Conservation (phyloP, 2,113 vertebrate species). For the Nothoprocta perdicaria region DNA sequence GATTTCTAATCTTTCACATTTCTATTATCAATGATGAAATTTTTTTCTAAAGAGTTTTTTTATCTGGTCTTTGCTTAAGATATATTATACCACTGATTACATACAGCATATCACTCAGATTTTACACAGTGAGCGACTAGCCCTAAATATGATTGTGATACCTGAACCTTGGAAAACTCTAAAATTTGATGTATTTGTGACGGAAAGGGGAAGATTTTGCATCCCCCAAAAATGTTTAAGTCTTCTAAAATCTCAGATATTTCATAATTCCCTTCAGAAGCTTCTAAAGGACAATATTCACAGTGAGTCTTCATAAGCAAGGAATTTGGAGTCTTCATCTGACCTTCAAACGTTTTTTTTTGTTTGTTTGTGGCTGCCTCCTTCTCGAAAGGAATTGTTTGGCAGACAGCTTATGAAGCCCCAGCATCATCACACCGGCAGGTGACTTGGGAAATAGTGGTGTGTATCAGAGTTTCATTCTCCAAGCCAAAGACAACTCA, state of each 20-base stretch:
- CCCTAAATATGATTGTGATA: neutral
- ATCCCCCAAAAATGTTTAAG: neutral
- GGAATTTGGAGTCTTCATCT: neutral
- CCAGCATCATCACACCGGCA: neutral
- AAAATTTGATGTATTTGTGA: neutral
- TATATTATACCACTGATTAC: neutral
- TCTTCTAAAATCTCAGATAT: neutral
- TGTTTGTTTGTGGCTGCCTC: neutral
- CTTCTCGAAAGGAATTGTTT: neutral
- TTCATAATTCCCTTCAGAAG: neutral
- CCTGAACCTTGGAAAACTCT: neutral
- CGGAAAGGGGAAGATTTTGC: fast-evolving
- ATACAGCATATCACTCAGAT: neutral
- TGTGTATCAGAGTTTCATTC: too few relatives aligned
- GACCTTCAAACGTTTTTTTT: neutral
- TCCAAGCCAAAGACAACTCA: neutral
- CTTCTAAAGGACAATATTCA: neutral
- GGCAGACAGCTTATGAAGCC: neutral
- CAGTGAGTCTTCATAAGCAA: neutral
- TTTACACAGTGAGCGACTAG: neutral
- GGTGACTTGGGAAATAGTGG: neutral
- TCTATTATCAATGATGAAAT: neutral
- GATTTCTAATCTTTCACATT: neutral
- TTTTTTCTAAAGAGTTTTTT: neutral
- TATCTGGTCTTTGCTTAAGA: neutral